Base-by-base conservation (phyloP, 2,888 invertebrate species). In the Pammene aurita region DNA sequence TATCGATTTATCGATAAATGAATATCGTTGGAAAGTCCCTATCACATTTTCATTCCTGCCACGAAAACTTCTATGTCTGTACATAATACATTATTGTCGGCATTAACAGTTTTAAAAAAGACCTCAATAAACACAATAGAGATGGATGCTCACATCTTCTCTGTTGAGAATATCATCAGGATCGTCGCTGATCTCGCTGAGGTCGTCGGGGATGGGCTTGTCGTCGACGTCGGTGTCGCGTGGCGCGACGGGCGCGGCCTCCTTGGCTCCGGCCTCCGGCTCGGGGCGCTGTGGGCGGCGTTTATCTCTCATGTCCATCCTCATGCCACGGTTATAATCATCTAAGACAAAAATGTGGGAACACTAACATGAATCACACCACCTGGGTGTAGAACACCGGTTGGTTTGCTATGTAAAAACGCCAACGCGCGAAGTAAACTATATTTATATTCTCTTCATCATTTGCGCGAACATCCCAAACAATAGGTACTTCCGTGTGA, bases 181-280 rank as follows among this genome's bases (percentile, higher is more conserved):
- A 85, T 97, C 97, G 78, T 97, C 97, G 81, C 97, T 97, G 72
- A 97, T 97, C 87, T 97, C 97, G 85, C 97, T 97, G 13, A 97
- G 93, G 83, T 96, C 96, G 80, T 95, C 94, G 76, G 95, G 92
- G 79, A 95, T 88, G 73, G 94, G 85, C 81, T 93, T 84, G 76
- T 94, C 93, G 72, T 93, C 84, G 72, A 88, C 81, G 75, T 93
- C 93, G 46, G 89, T 80, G 1, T 94, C 94, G 7, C 75, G 79
- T 57, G 77, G 73, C 9, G 78, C 72, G 11, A 77, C 83, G 66
- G 83, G 77, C 0, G 85, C 81, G 0, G 86, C 76, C 57, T 87
- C 85, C 73, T 88, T 88, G 26, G 81, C 78, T 11, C 77, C 76
- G 54, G 77, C 74, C 70, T 87, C 87, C 6, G 86, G 80, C 77